A percentile compares a stretch with the other conserved stretches of the same genome.
Conservation (phyloP, 2,113 vertebrate genomes). For the Rhea americana region DNA sequence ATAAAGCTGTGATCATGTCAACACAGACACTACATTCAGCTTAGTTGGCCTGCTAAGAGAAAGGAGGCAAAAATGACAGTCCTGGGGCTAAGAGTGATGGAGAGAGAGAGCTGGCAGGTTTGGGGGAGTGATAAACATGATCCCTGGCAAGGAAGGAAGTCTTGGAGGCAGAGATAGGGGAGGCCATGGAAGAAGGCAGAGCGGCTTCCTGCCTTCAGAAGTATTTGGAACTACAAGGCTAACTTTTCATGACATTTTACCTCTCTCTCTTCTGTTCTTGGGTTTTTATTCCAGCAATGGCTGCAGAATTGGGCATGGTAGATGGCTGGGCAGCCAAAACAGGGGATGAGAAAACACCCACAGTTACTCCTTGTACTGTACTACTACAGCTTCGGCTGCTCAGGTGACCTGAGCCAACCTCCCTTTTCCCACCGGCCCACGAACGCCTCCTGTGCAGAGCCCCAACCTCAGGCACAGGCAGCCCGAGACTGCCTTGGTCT, state of each 20-base stretch:
- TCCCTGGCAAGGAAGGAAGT: background rate
- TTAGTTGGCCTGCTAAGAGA: background rate
- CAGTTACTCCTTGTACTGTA: background rate
- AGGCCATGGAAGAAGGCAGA: background rate
- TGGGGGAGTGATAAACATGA: background rate
- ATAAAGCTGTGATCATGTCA: background rate
- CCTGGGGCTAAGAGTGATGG: background rate
- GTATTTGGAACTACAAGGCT: background rate
- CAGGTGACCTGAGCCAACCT: background rate
- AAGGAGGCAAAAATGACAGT: background rate
- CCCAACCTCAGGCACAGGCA: accelerated
- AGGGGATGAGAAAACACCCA: background rate
- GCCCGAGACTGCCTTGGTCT: background rate
- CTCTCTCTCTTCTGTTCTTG: background rate
- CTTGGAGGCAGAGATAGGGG: background rate
- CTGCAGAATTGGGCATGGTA: background rate
- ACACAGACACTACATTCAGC: background rate
- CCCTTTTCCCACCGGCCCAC: background rate
- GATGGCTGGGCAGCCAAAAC: background rate
- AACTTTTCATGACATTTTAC: background rate
- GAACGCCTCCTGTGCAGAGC: background rate
- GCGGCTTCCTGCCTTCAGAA: background rate
- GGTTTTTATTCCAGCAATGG: background rate
- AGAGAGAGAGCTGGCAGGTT: background rate
- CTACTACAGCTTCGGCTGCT: background rate